Conservation (phyloP, 2,888 invertebrate genomes). For the Lasioglossum malachurum region DNA sequence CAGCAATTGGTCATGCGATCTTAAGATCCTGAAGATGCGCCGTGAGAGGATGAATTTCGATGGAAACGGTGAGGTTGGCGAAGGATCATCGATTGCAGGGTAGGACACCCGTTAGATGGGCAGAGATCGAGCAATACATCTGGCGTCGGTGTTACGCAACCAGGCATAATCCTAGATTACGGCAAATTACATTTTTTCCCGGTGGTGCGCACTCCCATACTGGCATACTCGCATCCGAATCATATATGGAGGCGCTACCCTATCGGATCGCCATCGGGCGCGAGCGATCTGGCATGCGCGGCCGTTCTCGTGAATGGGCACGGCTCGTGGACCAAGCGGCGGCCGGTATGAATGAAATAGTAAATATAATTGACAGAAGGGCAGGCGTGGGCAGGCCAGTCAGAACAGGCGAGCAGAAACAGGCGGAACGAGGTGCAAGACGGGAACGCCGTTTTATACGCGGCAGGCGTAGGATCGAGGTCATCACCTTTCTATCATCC, state of each 20-base stretch:
- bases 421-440: constrained; percentile 74
- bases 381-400: constrained; percentile 82
- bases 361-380: constrained; percentile 83
- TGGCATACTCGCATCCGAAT: constrained; percentile 51
- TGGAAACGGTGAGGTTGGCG: neutral
- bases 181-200: constrained; percentile 59
- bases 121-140: neutral
- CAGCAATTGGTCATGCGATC: too few species aligned
- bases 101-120: constrained; percentile 1
- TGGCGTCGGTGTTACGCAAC: constrained; percentile 45
- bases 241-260: constrained; percentile 64
- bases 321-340: constrained; percentile 76
- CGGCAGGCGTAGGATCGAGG: constrained; percentile 80
- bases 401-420: constrained; percentile 76
- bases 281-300: constrained; percentile 75
- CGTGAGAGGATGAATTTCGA: neutral
- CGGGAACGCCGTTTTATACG: constrained; percentile 74
- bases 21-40: neutral
- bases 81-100: neutral
- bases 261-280: constrained; percentile 65
- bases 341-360: constrained; percentile 81
- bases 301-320: constrained; percentile 79
- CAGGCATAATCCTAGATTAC: constrained; percentile 56
- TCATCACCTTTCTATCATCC: constrained; percentile 81
- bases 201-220: constrained; percentile 19